Evolutionary conservation across 2,888 invertebrate genomes (phyloP), one percentile per base, ranked within the genome.

Genomic region (Cephus sareptanus): DNA sequence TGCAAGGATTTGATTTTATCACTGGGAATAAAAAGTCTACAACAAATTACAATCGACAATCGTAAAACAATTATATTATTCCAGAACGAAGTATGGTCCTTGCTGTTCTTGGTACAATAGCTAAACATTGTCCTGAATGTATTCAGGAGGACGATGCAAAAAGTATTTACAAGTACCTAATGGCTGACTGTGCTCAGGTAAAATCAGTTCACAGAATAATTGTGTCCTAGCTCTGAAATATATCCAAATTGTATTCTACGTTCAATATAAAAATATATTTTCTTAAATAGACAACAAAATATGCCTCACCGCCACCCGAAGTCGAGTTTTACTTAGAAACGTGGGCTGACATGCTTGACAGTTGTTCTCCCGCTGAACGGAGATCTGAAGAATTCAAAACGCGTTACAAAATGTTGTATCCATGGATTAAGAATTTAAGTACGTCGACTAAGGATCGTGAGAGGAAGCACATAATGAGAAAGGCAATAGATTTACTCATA

Each of bases 241-340:
- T n/a, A 34, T 76, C 11, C 15, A 56, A 33, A 69, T 56, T 1
- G 2, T 56, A 56, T 23, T 56, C 9, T 23, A 15, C 15, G 40
- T 56, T 56, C 2, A 9, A 69, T 68, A 33, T n/a, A 75, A 69
- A 13, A 69, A 69, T 75, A 23, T 6, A 69, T 33, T 69, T 68
- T 69, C 31, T 68, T 31, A 69, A 76, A 56, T 68, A 70, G 79
- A n/a, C 30, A 30, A 30, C 11, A 69, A 56, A 6, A 6, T 15
- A 11, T n/a, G 11, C 30, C 13, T 75, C 74, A 74, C 81, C 80
- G 74, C 78, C 81, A 40, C 69, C 74, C 2, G 85, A 87, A 73
- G 79, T 87, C 13, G 76, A 83, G 73, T 79, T 84, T 68, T 87
- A 88, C 79, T 78, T 90, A 0, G 85, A 89, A 33, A 81, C 84